Percentiles rank a stretch among this genome's conserved stretches.
These are phyloP conservation scores for Ochlodes sylvanus DNA, from an alignment of 2,888 invertebrate genomes.

Conservation along the genomic window DNA sequence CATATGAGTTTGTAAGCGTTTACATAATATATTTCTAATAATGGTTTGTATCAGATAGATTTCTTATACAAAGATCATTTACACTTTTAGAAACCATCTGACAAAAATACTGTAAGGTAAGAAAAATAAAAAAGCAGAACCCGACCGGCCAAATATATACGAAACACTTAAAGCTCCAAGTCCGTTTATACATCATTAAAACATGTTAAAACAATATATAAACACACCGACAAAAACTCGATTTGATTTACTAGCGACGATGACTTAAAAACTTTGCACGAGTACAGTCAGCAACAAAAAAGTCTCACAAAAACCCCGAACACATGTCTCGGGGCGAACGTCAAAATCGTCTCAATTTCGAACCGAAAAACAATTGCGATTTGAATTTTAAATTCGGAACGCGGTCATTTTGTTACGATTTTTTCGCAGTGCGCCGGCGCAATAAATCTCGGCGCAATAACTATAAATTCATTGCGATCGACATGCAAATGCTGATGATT, in stretches of 20 bases:
- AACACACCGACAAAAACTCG: constrained; percentile 61
- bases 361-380: constrained; percentile 77
- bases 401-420: constrained; percentile 77
- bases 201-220: constrained; percentile 68
- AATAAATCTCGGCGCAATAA: constrained; percentile 83
- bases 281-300: constrained; percentile 32
- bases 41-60: too few species aligned
- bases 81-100: too few species aligned
- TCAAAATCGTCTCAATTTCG: constrained; percentile 84
- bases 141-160: constrained; percentile 38
- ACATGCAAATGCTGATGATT: constrained; percentile 82
- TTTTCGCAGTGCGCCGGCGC: constrained; percentile 71
- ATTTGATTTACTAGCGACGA: constrained; percentile 72
- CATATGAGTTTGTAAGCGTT: too few species aligned
- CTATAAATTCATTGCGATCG: constrained; percentile 85
- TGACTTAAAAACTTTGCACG: constrained; percentile 49
- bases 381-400: constrained; percentile 80
- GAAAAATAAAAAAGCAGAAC: neutral
- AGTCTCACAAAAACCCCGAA: constrained; percentile 51
- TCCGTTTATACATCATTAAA: constrained; percentile 65
- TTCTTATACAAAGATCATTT: too few species aligned
- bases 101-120: neutral
- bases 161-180: constrained; percentile 33
- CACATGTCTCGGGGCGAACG: constrained; percentile 73
- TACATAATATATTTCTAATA: too few species aligned